Percentiles rank a stretch among this genome's conserved stretches.
Evolutionary conservation across 2,888 invertebrate genomes (phyloP).

Genomic region (Agrotis exclamationis): DNA sequence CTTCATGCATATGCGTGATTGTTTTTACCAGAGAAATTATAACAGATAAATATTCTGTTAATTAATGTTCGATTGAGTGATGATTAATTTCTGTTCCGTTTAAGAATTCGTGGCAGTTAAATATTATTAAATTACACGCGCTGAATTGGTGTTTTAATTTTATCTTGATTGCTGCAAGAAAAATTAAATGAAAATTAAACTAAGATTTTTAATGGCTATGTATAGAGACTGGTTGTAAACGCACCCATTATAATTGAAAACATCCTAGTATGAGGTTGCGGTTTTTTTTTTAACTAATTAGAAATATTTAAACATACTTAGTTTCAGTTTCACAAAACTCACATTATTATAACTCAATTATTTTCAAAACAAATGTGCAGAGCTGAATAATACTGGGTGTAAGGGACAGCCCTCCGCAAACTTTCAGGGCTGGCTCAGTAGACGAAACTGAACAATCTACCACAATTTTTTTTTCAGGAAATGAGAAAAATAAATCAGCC

Average conservation of each 20-base stretch:
- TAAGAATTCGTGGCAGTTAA: conserved; percentile 17
- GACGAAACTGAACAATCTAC: no score
- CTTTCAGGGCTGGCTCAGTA: no score
- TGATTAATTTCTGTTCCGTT: conserved; percentile 44
- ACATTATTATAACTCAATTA: neutral
- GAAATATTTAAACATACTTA: no score
- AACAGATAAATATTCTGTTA: conserved; percentile 51
- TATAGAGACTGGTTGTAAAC: no score
- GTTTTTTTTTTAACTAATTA: no score
- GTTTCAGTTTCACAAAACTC: neutral
- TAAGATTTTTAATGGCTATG: neutral
- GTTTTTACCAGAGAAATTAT: conserved; percentile 64
- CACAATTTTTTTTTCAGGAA: no score
- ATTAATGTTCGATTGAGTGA: conserved; percentile 47
- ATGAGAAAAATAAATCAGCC: no score
- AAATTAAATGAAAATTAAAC: neutral
- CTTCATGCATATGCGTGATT: conserved; percentile 59
- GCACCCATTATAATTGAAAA: no score
- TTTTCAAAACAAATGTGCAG: neutral
- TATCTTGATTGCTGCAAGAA: neutral
- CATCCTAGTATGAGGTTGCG: no score
- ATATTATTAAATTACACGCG: conserved; percentile 35
- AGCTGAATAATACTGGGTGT: no score
- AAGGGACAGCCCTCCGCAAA: no score
- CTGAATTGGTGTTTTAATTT: conserved; percentile 17